Percentiles rank a stretch among this genome's conserved stretches.
Conservation (phyloP, 2,113 vertebrate genomes). For the Glaucomys volans region DNA sequence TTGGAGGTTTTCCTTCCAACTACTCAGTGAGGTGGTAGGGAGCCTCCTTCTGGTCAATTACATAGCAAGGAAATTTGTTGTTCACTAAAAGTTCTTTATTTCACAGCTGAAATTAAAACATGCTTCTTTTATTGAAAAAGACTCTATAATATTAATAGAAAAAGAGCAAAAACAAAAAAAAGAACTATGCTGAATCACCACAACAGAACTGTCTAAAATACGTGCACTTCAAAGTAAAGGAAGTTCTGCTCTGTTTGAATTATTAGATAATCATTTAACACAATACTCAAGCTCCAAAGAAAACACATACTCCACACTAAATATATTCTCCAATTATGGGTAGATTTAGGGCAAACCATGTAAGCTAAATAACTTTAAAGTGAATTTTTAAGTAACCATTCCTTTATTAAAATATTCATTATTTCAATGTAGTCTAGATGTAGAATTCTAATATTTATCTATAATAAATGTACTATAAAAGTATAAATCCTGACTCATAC, state of each 20-base stretch:
- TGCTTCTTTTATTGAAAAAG: slow-evolving; percentile 27
- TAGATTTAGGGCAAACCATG: not conserved
- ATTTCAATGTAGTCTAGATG: slow-evolving; percentile 5
- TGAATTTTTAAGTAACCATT: slow-evolving; percentile 42
- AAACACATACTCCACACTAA: not conserved
- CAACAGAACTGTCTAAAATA: not conserved
- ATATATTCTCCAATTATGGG: slow-evolving; percentile 16
- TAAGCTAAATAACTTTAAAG: slow-evolving; percentile 49
- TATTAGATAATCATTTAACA: not conserved
- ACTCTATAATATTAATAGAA: not conserved
- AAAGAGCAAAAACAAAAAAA: slow-evolving; percentile 34
- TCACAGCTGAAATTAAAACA: slow-evolving; percentile 34
- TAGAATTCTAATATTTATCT: slow-evolving; percentile 56
- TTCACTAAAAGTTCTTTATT: not conserved
- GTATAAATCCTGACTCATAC: slow-evolving; percentile 51
- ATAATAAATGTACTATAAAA: slow-evolving; percentile 45
- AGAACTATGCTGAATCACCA: not conserved
- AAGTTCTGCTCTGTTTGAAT: not conserved
- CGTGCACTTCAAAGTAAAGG: not conserved
- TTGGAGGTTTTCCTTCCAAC: slow-evolving; percentile 42
- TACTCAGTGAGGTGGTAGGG: slow-evolving; percentile 66
- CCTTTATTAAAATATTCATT: slow-evolving; percentile 55
- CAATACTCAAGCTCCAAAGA: slow-evolving; percentile 15
- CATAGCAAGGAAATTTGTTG: slow-evolving; percentile 22
- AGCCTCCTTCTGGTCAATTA: slow-evolving; percentile 81